Percentiles rank a stretch among this genome's conserved stretches.
These are phyloP conservation scores for Argentina silus DNA, from an alignment of 2,797 vertebrate genomes.

Conservation along the genomic window DNA sequence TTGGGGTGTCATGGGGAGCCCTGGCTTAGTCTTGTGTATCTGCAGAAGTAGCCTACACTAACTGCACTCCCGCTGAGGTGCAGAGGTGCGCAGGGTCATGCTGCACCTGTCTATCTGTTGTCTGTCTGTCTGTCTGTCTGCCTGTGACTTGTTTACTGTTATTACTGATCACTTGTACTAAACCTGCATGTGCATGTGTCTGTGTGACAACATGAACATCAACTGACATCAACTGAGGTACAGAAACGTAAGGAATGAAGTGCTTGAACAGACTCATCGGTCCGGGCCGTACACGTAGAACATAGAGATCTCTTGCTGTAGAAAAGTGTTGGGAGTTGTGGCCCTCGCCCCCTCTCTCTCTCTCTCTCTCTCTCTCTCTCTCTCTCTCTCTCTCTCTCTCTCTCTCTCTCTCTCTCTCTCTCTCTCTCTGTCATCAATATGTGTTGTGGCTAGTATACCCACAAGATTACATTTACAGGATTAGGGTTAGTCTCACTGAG, in stretches of 20 bases:
- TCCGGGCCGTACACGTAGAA: slow-evolving; percentile 24
- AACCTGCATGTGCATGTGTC: slow-evolving; percentile 20
- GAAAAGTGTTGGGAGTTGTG: neutral
- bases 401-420: neutral
- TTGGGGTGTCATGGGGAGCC: neutral
- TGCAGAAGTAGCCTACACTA: neutral
- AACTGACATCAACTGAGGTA: slow-evolving; percentile 21
- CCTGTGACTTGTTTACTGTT: slow-evolving; percentile 8
- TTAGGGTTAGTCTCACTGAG: no score
- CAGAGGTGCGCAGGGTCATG: neutral
- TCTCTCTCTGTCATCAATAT: neutral
- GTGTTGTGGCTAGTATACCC: neutral
- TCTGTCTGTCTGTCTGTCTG: slow-evolving; percentile 18
- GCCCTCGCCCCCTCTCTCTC: neutral
- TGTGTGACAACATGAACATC: slow-evolving; percentile 34
- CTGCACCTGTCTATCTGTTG: neutral
- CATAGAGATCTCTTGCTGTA: slow-evolving; percentile 18
- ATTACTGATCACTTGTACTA: slow-evolving; percentile 20
- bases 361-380: neutral
- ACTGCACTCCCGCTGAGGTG: neutral
- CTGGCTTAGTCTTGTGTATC: neutral
- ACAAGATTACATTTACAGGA: slow-evolving; percentile 15
- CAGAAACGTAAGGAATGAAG: slow-evolving; percentile 14
- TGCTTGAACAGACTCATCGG: slow-evolving; percentile 17
- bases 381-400: neutral